Evolutionary conservation across 2,888 invertebrate genomes (phyloP).

Genomic region (Zaprionus lineosus): DNA sequence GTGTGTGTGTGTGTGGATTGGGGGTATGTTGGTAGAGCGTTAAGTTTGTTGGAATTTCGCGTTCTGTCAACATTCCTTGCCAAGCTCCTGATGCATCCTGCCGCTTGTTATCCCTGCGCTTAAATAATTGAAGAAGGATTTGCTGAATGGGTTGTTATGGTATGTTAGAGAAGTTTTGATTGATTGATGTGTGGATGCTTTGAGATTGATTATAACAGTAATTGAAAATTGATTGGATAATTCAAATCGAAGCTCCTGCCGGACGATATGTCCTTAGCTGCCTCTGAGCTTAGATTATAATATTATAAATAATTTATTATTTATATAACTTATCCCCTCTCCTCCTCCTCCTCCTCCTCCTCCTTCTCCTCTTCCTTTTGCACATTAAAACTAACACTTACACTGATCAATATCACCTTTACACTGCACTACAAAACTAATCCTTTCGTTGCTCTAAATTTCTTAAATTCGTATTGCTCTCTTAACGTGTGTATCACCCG

Average conservation of each 20-base stretch:
- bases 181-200: constrained; percentile 45
- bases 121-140: constrained; percentile 55
- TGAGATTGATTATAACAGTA: constrained; percentile 19
- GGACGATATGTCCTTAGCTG: too few species aligned
- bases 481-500: constrained; percentile 55
- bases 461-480: constrained; percentile 55
- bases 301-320: too few species aligned
- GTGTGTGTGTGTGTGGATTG: constrained; percentile 31
- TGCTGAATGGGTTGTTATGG: constrained; percentile 27
- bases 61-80: constrained; percentile 74
- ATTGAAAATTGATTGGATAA: constrained; percentile 28
- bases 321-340: too few species aligned
- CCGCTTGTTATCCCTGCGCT: constrained; percentile 51
- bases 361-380: constrained; percentile 4
- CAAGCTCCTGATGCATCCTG: constrained; percentile 59
- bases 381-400: constrained; percentile 29
- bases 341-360: too few species aligned
- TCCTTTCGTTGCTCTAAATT: not conserved
- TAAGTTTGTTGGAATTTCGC: constrained; percentile 76
- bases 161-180: constrained; percentile 41
- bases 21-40: constrained; percentile 63
- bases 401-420: constrained; percentile 51
- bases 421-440: constrained; percentile 45
- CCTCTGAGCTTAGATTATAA: too few species aligned
- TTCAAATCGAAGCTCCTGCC: too few species aligned